Conservation (phyloP, 2,888 invertebrate species). For the Caenorhabditis sinica region DNA sequence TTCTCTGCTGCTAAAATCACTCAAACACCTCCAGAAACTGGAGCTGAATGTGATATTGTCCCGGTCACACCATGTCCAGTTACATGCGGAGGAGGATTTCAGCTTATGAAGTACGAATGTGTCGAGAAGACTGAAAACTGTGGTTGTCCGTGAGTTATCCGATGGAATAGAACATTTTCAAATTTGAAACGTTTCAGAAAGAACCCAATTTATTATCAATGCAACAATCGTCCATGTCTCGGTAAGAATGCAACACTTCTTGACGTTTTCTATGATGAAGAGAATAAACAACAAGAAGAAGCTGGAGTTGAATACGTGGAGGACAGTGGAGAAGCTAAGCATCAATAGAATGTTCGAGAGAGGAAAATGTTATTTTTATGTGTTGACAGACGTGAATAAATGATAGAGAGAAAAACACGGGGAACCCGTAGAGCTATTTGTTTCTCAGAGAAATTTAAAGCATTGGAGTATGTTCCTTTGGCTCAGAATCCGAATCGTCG, state of each 20-base stretch:
- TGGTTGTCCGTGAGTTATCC: constrained; percentile 44
- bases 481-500: constrained; percentile 51
- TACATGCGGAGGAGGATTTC: constrained; percentile 46
- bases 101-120: constrained; percentile 39
- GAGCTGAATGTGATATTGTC: constrained; percentile 46
- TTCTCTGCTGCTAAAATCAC: constrained; percentile 5
- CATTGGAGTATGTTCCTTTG: constrained; percentile 63
- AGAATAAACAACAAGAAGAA: constrained; percentile 32
- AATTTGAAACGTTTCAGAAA: constrained; percentile 1
- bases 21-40: not conserved
- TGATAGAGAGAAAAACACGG: not conserved
- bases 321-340: constrained; percentile 12
- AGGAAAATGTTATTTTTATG: constrained; percentile 12
- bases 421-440: constrained; percentile 21
- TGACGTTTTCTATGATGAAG: constrained; percentile 52
- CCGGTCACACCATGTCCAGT: constrained; percentile 36
- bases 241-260: constrained; percentile 50
- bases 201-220: constrained; percentile 55
- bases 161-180: not conserved
- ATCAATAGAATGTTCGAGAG: not conserved
- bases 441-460: constrained; percentile 29
- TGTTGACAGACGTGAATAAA: constrained; percentile 29
- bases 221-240: constrained; percentile 62
- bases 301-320: constrained; percentile 36
- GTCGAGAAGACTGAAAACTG: constrained; percentile 8